Evolutionary conservation across 1,140 invertebrate genomes (phyloP).

Genomic region (Ladona fulva): DNA sequence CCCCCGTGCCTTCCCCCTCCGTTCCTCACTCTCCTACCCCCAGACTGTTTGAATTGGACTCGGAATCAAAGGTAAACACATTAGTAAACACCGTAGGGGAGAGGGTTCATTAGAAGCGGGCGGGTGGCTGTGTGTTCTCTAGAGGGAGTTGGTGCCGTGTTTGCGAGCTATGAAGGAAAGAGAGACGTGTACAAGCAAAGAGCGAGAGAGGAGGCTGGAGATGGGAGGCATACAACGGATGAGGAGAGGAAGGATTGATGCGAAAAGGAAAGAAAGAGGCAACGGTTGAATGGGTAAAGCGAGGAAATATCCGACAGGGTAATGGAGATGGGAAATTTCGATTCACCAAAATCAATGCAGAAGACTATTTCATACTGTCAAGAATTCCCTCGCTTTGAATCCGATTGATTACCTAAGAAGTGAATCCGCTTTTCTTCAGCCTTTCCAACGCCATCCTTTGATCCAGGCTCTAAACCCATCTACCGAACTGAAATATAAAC

Average conservation of each 20-base stretch:
- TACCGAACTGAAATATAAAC: too few relatives aligned
- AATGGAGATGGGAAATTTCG: too few relatives aligned
- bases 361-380: too few relatives aligned
- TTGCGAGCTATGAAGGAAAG: background rate
- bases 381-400: too few relatives aligned
- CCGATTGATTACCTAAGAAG: too few relatives aligned
- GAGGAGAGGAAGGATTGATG: background rate
- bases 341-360: too few relatives aligned
- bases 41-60: background rate
- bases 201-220: background rate
- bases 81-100: background rate
- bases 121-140: background rate
- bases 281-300: background rate
- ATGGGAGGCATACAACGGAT: background rate
- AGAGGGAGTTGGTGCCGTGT: background rate
- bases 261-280: background rate
- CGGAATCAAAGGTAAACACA: slow-evolving; percentile 9
- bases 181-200: background rate
- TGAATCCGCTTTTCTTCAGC: too few relatives aligned
- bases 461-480: too few relatives aligned
- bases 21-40: background rate
- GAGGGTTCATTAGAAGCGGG: background rate
- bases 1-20: background rate
- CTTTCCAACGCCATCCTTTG: too few relatives aligned
- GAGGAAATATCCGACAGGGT: background rate